These are phyloP conservation scores for Anguilla megastoma DNA, from an alignment of 2,797 vertebrate species.

Conservation along the genomic window DNA sequence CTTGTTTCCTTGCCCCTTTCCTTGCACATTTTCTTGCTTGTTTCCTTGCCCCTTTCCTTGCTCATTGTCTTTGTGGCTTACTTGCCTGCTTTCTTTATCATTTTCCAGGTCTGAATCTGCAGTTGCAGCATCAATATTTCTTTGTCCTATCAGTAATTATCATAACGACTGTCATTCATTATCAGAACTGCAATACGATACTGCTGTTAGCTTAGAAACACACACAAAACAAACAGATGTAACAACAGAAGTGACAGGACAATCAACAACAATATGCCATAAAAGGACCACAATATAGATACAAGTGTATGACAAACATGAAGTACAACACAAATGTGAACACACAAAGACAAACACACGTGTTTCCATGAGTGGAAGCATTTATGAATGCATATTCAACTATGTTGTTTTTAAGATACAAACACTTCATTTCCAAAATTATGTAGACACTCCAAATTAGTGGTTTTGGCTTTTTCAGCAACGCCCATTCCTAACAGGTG, in stretches of 20 bases:
- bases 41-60: background rate
- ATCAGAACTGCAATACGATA: background rate
- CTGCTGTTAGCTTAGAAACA: background rate
- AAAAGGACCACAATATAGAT: background rate
- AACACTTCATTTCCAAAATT: no score
- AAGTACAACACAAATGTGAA: background rate
- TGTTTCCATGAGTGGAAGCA: background rate
- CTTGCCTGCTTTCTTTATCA: slow-evolving; percentile 8
- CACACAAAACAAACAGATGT: background rate
- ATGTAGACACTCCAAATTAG: no score
- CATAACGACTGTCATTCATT: background rate
- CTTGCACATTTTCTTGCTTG: slow-evolving; percentile 10
- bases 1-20: background rate
- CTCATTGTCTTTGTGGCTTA: background rate
- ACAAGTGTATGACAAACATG: background rate
- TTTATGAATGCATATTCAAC: background rate
- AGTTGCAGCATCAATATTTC: background rate
- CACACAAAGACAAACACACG: background rate
- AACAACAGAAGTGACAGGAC: background rate
- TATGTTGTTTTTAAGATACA: background rate
- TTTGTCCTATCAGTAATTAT: slow-evolving; percentile 3
- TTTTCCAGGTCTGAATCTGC: slow-evolving; percentile 25
- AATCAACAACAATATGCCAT: background rate
- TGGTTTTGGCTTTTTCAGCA: no score
- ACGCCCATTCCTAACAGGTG: no score